These are phyloP conservation scores for Patiria pectinifera DNA, from an alignment of 53 echinoderm and acorn worm genomes.

Conservation along the genomic window DNA sequence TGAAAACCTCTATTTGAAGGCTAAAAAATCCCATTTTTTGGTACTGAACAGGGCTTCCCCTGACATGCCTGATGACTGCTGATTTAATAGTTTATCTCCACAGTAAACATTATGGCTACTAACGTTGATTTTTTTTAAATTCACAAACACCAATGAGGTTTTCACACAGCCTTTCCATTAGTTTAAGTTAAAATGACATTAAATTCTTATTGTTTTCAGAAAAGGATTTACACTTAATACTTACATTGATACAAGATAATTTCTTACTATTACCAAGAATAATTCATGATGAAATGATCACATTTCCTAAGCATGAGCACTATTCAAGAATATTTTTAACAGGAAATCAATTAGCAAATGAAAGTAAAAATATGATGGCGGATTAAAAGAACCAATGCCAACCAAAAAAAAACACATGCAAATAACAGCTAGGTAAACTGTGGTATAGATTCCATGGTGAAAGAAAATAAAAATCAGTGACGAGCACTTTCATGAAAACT, in stretches of 20 bases:
- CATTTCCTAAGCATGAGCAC: neutral
- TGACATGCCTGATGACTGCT: neutral
- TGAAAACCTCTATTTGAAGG: neutral
- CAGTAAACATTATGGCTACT: neutral
- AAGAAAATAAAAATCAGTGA: too few relatives aligned
- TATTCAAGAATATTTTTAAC: neutral
- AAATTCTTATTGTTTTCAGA: too few relatives aligned
- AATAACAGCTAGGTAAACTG: neutral
- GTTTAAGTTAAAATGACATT: too few relatives aligned
- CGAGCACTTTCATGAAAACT: too few relatives aligned
- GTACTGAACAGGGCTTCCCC: too few relatives aligned
- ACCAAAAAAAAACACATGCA: neutral
- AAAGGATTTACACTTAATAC: neutral
- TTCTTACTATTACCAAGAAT: neutral
- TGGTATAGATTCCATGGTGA: neutral
- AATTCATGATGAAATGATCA: neutral
- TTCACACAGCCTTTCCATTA: neutral
- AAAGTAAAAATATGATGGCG: neutral
- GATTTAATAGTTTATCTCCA: neutral
- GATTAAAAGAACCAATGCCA: neutral
- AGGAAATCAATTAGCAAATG: neutral
- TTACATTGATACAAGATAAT: neutral
- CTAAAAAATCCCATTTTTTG: neutral
- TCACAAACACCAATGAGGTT: neutral
- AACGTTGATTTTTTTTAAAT: neutral